Evolutionary conservation across 2,113 vertebrate species (phyloP).

Genomic region (Uria lomvia): DNA sequence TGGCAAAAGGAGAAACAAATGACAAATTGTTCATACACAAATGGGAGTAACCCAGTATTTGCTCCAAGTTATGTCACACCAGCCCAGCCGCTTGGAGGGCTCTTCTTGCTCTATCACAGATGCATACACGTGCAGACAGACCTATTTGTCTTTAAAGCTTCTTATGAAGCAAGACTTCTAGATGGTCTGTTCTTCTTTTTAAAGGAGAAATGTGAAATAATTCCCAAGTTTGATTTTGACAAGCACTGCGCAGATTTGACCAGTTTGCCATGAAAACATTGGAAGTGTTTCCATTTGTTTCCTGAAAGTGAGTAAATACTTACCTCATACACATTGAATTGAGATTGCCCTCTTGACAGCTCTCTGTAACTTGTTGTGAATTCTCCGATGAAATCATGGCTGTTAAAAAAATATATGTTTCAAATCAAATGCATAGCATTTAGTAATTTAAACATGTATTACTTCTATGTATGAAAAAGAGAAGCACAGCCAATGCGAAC

Average conservation of each 20-base stretch:
- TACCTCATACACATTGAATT: slow-evolving; percentile 97
- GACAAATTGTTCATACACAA: background rate
- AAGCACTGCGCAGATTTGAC: background rate
- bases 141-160: background rate
- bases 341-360: slow-evolving; percentile 91
- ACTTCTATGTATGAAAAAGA: background rate
- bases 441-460: background rate
- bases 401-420: slow-evolving; percentile 37
- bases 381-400: slow-evolving; percentile 97
- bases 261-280: background rate
- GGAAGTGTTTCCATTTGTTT: background rate
- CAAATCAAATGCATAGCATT: background rate
- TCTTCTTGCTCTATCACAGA: background rate
- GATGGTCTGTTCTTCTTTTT: background rate
- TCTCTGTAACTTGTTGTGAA: slow-evolving; percentile 98
- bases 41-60: background rate
- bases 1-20: background rate
- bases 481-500: background rate
- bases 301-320: slow-evolving; percentile 11
- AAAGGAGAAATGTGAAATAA: background rate
- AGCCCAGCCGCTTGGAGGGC: background rate
- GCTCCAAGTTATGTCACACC: background rate
- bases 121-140: background rate
- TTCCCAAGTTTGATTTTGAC: background rate
- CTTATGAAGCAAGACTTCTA: background rate